Evolutionary conservation across 2,888 invertebrate genomes (phyloP).

Genomic region (Cotesia congregata): DNA sequence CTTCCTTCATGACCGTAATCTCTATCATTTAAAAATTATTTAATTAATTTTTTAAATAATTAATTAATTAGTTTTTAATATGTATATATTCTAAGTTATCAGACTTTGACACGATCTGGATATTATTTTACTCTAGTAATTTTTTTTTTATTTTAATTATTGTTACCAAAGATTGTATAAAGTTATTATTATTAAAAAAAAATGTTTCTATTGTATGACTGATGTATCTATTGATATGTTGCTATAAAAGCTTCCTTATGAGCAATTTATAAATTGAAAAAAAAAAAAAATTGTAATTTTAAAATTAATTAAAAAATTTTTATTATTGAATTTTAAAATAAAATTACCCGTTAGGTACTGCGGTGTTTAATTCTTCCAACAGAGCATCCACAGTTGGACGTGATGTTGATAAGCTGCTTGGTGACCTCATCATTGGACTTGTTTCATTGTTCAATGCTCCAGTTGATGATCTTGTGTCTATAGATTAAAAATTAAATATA

Average conservation of each 20-base stretch:
- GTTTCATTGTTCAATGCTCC: conserved; percentile 58
- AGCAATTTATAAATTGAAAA: no score
- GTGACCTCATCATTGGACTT: conserved; percentile 65
- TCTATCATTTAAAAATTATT: conserved; percentile 46
- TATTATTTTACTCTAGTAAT: not conserved
- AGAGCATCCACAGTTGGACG: conserved; percentile 91
- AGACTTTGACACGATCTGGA: no score
- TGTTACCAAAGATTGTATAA: no score
- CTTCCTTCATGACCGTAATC: conserved; percentile 67
- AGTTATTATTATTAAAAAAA: no score
- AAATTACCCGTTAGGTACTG: conserved; percentile 81
- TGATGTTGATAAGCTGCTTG: conserved; percentile 64
- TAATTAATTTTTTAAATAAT: not conserved
- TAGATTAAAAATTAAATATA: not conserved
- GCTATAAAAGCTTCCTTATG: no score
- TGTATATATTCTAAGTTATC: no score
- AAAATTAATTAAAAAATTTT: no score
- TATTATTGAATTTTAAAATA: not conserved
- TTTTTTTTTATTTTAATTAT: conserved; percentile 40
- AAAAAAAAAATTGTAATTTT: no score
- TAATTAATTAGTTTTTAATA: not conserved
- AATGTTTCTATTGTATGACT: no score
- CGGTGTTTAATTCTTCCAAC: conserved; percentile 87
- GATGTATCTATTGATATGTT: no score
- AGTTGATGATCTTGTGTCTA: conserved; percentile 58